phyloP scores from a whole-genome alignment of 2,888 invertebrate genomes.

The Drosophila macrothrix region DNA sequence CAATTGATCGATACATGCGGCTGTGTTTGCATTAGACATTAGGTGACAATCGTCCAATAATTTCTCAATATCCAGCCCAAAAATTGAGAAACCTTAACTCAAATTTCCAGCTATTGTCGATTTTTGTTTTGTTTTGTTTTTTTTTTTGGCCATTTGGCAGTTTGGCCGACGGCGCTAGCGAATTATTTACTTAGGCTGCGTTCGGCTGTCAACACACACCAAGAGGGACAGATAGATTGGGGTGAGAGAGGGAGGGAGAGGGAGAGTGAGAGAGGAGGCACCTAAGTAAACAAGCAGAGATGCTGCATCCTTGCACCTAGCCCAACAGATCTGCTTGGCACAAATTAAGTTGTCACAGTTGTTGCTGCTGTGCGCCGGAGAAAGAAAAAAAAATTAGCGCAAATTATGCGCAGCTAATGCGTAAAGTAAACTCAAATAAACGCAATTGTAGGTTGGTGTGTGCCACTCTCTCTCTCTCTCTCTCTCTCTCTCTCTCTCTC shows the following conservation, averaged over 20 bases:
- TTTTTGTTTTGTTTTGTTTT: constrained; percentile 7
- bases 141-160: constrained; percentile 79
- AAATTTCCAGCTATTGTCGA: constrained; percentile 14
- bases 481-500: too few species aligned
- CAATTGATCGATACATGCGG: constrained; percentile 64
- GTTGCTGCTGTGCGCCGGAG: constrained; percentile 5
- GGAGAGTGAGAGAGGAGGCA: constrained; percentile 9
- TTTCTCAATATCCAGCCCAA: constrained; percentile 30
- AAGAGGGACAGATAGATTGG: neutral
- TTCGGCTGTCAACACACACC: constrained; percentile 46
- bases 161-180: constrained; percentile 74
- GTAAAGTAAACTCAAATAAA: constrained; percentile 63
- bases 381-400: constrained; percentile 70
- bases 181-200: constrained; percentile 68
- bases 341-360: constrained; percentile 64
- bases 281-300: constrained; percentile 50
- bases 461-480: neutral
- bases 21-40: constrained; percentile 83
- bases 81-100: neutral
- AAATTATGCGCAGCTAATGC: constrained; percentile 78
- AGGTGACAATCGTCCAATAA: constrained; percentile 57
- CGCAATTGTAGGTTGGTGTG: constrained; percentile 11
- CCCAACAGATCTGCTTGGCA: constrained; percentile 9
- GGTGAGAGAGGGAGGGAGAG: neutral
- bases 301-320: constrained; percentile 14